A percentile compares a stretch with the other conserved stretches of the same genome.
phyloP scores from a whole-genome alignment of 1,140 invertebrate genomes.

The Drosophila sechellia region DNA sequence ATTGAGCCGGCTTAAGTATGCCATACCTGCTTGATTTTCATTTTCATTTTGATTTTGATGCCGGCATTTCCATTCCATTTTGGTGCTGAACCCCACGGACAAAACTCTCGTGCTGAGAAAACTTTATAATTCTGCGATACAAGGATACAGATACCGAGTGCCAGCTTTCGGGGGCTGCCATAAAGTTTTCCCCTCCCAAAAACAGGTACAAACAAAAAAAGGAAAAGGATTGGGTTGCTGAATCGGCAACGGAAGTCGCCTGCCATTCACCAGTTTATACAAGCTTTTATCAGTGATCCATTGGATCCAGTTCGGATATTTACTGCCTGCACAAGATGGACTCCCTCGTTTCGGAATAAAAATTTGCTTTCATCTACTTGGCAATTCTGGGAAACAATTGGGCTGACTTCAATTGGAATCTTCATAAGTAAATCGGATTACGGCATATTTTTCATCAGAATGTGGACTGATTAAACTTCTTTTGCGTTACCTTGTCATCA shows the following conservation, averaged over 20 bases:
- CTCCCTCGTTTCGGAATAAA: not conserved
- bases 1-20: not conserved
- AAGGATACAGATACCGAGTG: not conserved
- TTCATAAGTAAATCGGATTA: constrained; percentile 1
- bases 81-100: not conserved
- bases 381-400: not conserved
- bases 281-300: constrained; percentile 41
- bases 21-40: not conserved
- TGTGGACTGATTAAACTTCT: not conserved
- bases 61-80: constrained; percentile 4
- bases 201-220: not conserved
- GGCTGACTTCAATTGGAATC: not conserved
- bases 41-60: not conserved
- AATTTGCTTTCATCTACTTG: constrained; percentile 4
- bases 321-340: constrained; percentile 10
- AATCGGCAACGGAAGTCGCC: constrained; percentile 26
- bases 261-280: constrained; percentile 21
- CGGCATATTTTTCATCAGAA: not conserved
- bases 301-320: constrained; percentile 14
- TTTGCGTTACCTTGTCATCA: too few species aligned
- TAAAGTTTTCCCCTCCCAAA: not conserved
- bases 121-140: constrained; percentile 5
- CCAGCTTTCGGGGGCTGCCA: not conserved
- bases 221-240: constrained; percentile 2
- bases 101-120: not conserved